Base-by-base conservation (phyloP, 2,888 invertebrate genomes). In the Thyatira batis region DNA sequence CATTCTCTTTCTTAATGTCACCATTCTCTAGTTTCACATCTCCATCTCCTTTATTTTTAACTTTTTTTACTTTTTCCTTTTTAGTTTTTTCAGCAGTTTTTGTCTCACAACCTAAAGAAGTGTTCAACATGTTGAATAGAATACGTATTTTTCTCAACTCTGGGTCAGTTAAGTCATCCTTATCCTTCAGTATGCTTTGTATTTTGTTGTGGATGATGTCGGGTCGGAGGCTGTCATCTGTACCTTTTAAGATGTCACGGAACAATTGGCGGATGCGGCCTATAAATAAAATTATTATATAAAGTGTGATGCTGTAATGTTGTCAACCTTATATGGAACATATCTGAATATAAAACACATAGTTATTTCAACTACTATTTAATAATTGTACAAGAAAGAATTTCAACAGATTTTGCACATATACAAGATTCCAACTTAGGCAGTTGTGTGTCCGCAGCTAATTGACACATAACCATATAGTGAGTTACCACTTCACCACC, bases 51-150 rank as follows among this genome's bases (percentile, higher is more conserved):
- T 28, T 20, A n/a, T 48, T 50, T 6, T 28, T 20, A n/a, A 46
- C 50, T 6, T 64, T 58, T 44, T 71, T 71, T 3, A 60, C 57
- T 1, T 57, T 54, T 8, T 4, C 0, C 11, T 20, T 45, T 0
- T 58, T 57, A 5, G 27, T 11, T 33, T 61, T 60, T 20, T 57
- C 57, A 44, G 53, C 23, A 0, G 23, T 6, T 10, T 55, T 63
- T 54, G 52, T 57, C 49, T 49, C 51, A 11, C 53, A 48, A 49
- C 61, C 63, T 0, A 78, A 10, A 0, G 85, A 59, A 0, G 78
- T 81, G 55, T 81, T 86, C 0, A 91, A 59, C 82, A 92, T 82
- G 44, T 92, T 92, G 61, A 85, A 85, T 0, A 92, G 63, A 13
- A 92, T 83, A 8, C 91, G 71, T 0, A 91, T 69, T 57, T 87